Conservation (phyloP, 1,140 invertebrate species). For the Sycobia sp. region DNA sequence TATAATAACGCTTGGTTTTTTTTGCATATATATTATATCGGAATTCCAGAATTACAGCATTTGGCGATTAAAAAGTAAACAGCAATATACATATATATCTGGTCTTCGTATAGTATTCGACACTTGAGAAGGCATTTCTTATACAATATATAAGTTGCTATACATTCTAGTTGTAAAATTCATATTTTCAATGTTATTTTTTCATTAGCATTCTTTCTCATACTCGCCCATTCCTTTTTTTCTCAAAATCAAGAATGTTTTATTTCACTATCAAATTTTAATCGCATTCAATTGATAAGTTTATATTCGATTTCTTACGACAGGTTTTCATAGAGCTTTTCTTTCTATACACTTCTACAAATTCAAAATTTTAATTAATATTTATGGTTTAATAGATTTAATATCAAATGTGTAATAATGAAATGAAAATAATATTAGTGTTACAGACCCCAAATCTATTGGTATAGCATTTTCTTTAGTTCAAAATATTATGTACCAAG, state of each 20-base stretch:
- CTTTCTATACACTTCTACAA: not conserved
- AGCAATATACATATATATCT: conserved; percentile 26
- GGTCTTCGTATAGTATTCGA: conserved; percentile 33
- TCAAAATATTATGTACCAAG: too few species aligned
- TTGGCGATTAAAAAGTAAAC: conserved; percentile 27
- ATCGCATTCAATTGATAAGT: not conserved
- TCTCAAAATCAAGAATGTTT: not conserved
- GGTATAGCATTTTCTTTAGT: too few species aligned
- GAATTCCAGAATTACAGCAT: conserved; percentile 20
- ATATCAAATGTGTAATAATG: too few species aligned
- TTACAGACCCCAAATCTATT: too few species aligned
- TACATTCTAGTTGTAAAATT: conserved; percentile 29
- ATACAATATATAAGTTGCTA: conserved; percentile 31
- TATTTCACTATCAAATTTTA: not conserved
- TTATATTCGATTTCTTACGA: conserved; percentile 12
- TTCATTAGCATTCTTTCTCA: conserved; percentile 1
- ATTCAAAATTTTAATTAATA: not conserved
- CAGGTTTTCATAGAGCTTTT: conserved; percentile 13
- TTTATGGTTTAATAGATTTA: too few species aligned
- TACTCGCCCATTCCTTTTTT: not conserved
- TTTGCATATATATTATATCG: conserved; percentile 20
- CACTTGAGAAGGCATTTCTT: conserved; percentile 37
- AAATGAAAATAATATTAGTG: too few species aligned
- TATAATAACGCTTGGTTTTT: conserved; percentile 21
- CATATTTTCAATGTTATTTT: conserved; percentile 17